Evolutionary conservation across 2,797 vertebrate species (phyloP), one percentile per base, ranked within the genome.

Genomic region (Rhinoraja longicauda): DNA sequence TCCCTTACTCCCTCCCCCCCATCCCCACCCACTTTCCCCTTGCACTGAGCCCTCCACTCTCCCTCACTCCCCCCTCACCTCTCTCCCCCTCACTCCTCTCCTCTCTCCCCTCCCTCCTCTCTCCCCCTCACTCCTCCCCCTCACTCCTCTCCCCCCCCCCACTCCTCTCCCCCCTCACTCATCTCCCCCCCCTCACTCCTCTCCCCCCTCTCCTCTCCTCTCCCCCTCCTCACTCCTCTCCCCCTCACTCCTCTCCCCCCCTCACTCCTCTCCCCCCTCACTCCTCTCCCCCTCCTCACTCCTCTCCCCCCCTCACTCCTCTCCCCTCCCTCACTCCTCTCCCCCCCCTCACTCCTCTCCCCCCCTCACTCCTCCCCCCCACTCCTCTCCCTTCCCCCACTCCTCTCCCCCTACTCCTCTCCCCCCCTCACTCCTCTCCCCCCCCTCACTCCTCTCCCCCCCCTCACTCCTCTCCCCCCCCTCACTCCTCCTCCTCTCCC

Each of bases 111-210:
- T 21, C 17, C 45, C 24, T 93, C 93, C 93, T 93, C 57, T 53
- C 53, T 21, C 77, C 91, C 77, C 93, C 15, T 45, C 39, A 93
- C 93, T 94, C 94, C 94, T 94, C 12, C 12, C 72, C 13, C 95
- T 62, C 94, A 91, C 92, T 5, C 4, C 77, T 15, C 10, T 0
- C 36, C 36, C 10, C 13, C 36, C 17, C 13, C 15, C 70, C 75
- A 57, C 93, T 93, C 94, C 94, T 93, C 94, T 15, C 7, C 12
- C 17, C 2, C 1, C 21, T 1, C 24, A 0, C 78, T 17, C 6
- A 1, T 39, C 36, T 1, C 15, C 15, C 36, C 5, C 6, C 4
- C 19, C 19, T 36, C 7, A 13, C 5, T 1, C 26, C 19, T 1
- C 8, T 7, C 5, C 3, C 9, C 7, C 1, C 5, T 6, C 78